Conservation (phyloP, 2,888 invertebrate genomes). For the Andrena trimmerana region DNA sequence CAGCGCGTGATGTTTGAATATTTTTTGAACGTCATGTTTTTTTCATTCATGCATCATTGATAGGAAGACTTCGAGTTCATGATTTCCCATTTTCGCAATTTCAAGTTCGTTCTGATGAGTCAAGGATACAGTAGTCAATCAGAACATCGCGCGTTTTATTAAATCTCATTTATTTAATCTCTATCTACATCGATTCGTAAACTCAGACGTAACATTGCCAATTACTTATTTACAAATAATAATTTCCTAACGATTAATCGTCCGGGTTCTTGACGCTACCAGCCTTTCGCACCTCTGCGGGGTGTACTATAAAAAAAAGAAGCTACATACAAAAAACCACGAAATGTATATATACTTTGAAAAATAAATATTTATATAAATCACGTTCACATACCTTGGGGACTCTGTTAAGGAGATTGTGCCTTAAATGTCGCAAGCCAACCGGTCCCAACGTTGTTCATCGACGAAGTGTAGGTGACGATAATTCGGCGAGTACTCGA, state of each 20-base stretch:
- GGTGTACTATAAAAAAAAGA: not conserved
- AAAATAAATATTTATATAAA: conserved; percentile 45
- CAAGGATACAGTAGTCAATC: not conserved
- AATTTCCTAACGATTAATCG: conserved; percentile 1
- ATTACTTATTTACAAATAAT: conserved; percentile 57
- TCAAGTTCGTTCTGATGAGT: not conserved
- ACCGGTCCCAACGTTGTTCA: conserved; percentile 90
- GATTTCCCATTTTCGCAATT: not conserved
- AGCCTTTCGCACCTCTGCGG: not conserved
- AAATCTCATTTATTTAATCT: conserved; percentile 59
- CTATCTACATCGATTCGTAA: conserved; percentile 38
- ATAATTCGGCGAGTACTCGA: conserved; percentile 87
- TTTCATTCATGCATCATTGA: not conserved
- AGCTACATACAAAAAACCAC: not conserved
- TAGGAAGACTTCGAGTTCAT: not conserved
- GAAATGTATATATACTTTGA: conserved; percentile 18
- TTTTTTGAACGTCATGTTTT: not conserved
- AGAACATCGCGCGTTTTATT: not conserved
- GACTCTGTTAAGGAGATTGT: conserved; percentile 34
- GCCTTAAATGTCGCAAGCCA: conserved; percentile 87
- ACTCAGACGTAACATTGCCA: not conserved
- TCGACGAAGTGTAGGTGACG: conserved; percentile 88
- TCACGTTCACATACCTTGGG: conserved; percentile 12
- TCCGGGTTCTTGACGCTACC: not conserved
- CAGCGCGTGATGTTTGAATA: conserved; percentile 10